A percentile compares a stretch with the other conserved stretches of the same genome.
phyloP scores from a whole-genome alignment of 2,888 invertebrate genomes.

The Morpho achilles region DNA sequence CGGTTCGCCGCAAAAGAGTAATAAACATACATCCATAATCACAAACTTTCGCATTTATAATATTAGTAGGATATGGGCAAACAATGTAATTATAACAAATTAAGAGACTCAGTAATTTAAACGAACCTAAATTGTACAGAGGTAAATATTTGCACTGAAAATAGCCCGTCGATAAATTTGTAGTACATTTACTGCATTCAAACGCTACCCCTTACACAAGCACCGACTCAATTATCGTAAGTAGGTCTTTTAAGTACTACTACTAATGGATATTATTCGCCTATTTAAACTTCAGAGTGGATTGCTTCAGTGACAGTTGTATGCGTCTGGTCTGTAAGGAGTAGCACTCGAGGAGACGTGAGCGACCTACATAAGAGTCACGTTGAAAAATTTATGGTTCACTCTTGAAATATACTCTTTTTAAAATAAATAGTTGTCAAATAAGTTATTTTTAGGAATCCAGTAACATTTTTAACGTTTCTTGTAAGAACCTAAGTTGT shows the following conservation, averaged over 20 bases:
- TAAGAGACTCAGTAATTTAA: no score
- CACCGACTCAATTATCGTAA: constrained; percentile 20
- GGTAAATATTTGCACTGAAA: constrained; percentile 5
- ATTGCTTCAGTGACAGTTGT: constrained; percentile 23
- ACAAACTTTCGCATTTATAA: no score
- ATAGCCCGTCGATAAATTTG: constrained; percentile 11
- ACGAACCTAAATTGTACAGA: background rate
- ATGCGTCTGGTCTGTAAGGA: constrained; percentile 23
- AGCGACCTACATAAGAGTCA: constrained; percentile 15
- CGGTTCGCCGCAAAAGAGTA: no score
- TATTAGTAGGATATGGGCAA: no score
- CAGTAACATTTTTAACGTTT: no score
- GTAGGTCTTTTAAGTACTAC: constrained; percentile 15
- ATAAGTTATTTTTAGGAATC: no score
- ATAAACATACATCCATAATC: no score
- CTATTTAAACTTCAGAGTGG: constrained; percentile 15
- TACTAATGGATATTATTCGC: constrained; percentile 17
- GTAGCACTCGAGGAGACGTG: constrained; percentile 8
- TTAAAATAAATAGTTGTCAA: constrained; percentile 5
- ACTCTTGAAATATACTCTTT: constrained; percentile 18
- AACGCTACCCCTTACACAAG: constrained; percentile 5
- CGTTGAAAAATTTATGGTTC: background rate
- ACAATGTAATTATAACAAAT: no score
- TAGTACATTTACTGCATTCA: constrained; percentile 9
- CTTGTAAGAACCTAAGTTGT: no score